Evolutionary conservation across 2,113 vertebrate genomes (phyloP).

Genomic region (Chionomys nivalis): DNA sequence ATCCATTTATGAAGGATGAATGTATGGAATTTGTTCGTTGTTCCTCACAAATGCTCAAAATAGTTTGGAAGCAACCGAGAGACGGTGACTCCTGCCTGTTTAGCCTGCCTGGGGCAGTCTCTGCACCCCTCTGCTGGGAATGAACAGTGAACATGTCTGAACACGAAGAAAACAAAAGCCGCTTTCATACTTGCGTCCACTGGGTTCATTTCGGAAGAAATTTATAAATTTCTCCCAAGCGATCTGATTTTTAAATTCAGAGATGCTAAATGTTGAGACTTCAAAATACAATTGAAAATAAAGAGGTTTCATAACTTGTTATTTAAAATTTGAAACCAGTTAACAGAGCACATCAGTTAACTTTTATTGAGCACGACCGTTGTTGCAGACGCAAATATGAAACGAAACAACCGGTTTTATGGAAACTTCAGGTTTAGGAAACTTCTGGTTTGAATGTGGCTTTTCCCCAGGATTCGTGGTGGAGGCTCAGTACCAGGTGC

Average conservation of each 20-base stretch:
- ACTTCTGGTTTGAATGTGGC: neutral
- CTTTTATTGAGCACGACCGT: neutral
- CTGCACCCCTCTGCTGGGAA: neutral
- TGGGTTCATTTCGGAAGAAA: fast-evolving
- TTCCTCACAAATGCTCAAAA: neutral
- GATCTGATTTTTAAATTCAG: conserved; percentile 53
- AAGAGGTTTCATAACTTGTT: conserved; percentile 6
- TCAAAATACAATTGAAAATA: neutral
- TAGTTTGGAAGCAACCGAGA: neutral
- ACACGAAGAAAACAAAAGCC: neutral
- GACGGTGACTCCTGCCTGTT: neutral
- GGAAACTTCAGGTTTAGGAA: neutral
- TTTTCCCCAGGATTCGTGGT: neutral
- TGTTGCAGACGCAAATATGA: neutral
- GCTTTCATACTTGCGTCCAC: neutral
- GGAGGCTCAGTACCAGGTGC: neutral
- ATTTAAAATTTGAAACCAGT: conserved; percentile 22
- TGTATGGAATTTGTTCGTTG: neutral
- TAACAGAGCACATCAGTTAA: neutral
- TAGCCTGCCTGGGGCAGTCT: neutral
- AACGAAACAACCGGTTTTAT: neutral
- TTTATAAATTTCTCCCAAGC: neutral
- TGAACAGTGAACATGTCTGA: neutral
- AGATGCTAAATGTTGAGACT: conserved; percentile 22
- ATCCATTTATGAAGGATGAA: neutral